Evolutionary conservation across 2,113 vertebrate species (phyloP).

Genomic region (Catharus bicknelli): DNA sequence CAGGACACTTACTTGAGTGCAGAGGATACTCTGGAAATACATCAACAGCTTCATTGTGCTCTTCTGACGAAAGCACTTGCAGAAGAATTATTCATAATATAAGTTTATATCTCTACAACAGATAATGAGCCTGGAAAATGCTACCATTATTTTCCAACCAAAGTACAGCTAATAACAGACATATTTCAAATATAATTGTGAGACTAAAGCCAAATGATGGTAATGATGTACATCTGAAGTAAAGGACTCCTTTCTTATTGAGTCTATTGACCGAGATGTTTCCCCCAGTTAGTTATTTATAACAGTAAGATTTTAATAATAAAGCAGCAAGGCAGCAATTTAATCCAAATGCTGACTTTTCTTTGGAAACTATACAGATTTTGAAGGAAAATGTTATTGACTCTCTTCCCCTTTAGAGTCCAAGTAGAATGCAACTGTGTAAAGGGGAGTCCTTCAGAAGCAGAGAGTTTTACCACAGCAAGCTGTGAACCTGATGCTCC

Average conservation of each 20-base stretch:
- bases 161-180: neutral
- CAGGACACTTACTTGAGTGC: neutral
- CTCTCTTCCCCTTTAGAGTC: constrained; percentile 77
- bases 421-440: constrained; percentile 86
- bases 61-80: neutral
- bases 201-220: neutral
- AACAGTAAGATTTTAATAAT: neutral
- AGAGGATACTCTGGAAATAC: neutral
- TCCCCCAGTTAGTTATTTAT: neutral
- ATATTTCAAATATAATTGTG: neutral
- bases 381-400: neutral
- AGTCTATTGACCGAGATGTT: neutral
- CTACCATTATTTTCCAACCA: neutral
- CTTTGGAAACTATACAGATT: neutral
- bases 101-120: neutral
- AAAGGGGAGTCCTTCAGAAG: constrained; percentile 87
- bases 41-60: neutral
- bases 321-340: neutral
- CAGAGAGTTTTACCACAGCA: constrained; percentile 89
- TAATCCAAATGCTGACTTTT: neutral
- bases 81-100: neutral
- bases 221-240: neutral
- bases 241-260: neutral
- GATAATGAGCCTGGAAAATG: neutral
- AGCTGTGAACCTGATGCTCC: constrained; percentile 92